Base-by-base conservation (phyloP, 92 coral and sea anemone genomes). In the Phymanthus crucifer region DNA sequence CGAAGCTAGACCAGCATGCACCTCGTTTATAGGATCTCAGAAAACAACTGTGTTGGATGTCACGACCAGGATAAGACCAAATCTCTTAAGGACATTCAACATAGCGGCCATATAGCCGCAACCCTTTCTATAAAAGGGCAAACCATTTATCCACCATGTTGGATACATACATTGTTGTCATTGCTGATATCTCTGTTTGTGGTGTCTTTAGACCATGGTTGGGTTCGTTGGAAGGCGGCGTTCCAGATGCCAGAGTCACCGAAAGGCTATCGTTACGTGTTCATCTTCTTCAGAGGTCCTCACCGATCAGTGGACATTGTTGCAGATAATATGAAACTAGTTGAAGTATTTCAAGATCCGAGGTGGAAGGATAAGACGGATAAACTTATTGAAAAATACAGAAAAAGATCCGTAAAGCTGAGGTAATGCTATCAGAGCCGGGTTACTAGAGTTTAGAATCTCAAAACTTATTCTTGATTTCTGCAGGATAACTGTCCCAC, bases 141-240 rank as follows among this genome's bases (percentile, higher is more conserved):
- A n/a, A n/a, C n/a, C n/a, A n/a, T n/a, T n/a, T n/a, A n/a, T n/a
- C n/a, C n/a, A n/a, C n/a, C n/a, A n/a, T n/a, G n/a, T n/a, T n/a
- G n/a, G n/a, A n/a, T n/a, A n/a, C n/a, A n/a, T n/a, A n/a, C n/a
- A n/a, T n/a, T n/a, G n/a, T n/a, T n/a, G n/a, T 38, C 43, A 38
- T 38, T 38, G 43, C 43, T 34, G 5, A 32, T 58, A n/a, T 35
- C 3, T 67, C 3, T 26, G 1, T 37, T 73, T 46, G 26, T 48
- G 47, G 19, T 47, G 18, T 71, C 71, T 77, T 3, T 36, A 92
- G 97, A 92, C 32, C 43, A 46, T 32, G 94, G 90, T 9, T 92
- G 97, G 97, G 92, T 92, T 19, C 84, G 64, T 7, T 92, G 97
- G 97, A 86, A 83, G 65, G 85, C 94, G 19, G 84, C 89, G 57